Evolutionary conservation across 1,140 invertebrate species (phyloP).

Genomic region (Drosophila arizonae): DNA sequence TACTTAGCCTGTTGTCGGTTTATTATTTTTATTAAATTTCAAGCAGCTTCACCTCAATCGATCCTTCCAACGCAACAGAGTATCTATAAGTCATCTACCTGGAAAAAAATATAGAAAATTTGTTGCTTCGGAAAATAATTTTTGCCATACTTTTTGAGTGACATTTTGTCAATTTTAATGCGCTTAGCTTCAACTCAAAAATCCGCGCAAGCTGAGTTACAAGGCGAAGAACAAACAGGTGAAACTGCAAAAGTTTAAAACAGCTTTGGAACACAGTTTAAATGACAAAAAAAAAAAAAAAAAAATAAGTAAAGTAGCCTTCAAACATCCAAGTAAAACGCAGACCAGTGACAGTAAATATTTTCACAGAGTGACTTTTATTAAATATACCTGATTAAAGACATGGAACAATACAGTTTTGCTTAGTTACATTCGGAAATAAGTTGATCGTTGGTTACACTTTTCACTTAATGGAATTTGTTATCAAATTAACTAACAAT

Average conservation of each 20-base stretch:
- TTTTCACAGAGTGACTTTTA: slow-evolving; percentile 39
- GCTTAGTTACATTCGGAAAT: slow-evolving; percentile 50
- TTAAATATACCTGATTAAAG: slow-evolving; percentile 11
- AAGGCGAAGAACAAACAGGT: slow-evolving; percentile 23
- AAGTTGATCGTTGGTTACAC: slow-evolving; percentile 18
- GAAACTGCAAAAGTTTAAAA: slow-evolving; percentile 60
- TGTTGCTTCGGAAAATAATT: slow-evolving; percentile 34
- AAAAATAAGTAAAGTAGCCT: background rate
- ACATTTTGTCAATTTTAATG: slow-evolving; percentile 71
- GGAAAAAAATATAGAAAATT: background rate
- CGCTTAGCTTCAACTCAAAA: slow-evolving; percentile 57
- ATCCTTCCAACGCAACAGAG: background rate
- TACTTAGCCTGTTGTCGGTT: background rate
- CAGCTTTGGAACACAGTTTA: slow-evolving; percentile 46
- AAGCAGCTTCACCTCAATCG: no score
- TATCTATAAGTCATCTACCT: background rate
- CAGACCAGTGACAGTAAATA: background rate
- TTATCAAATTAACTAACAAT: slow-evolving; percentile 64
- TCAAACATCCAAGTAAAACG: background rate
- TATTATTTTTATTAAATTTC: no score
- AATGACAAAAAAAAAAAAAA: slow-evolving; percentile 29
- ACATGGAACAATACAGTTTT: slow-evolving; percentile 31
- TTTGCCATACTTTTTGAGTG: slow-evolving; percentile 56
- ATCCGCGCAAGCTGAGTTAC: slow-evolving; percentile 8
- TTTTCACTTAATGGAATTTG: slow-evolving; percentile 65